These are phyloP conservation scores for Axinella damicornis DNA, from an alignment of 37 sponge, comb jelly and placozoan species.

Conservation along the genomic window DNA sequence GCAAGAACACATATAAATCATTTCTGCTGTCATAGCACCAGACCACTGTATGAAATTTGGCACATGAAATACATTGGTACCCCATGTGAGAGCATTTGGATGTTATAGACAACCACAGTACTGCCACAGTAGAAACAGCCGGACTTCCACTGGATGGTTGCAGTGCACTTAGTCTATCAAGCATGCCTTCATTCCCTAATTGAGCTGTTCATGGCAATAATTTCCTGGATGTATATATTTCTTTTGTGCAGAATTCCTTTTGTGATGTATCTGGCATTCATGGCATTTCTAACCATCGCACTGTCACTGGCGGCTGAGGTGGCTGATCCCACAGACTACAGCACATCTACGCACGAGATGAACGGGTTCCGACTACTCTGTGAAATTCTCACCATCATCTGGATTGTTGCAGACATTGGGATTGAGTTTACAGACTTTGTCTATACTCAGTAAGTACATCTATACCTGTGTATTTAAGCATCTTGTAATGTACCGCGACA, in stretches of 20 bases:
- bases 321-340: not conserved
- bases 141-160: no score
- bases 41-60: no score
- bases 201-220: no score
- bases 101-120: no score
- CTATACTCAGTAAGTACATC: not conserved
- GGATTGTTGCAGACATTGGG: not conserved
- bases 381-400: not conserved
- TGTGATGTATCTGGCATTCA: not conserved
- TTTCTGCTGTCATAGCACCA: no score
- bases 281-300: slow-evolving; percentile 15
- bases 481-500: not conserved
- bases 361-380: slow-evolving; percentile 1
- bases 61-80: no score
- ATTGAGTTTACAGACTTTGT: not conserved
- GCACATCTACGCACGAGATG: no score
- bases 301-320: not conserved
- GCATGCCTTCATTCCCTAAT: no score
- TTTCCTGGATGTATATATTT: not conserved
- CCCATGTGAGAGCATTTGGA: no score
- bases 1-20: no score
- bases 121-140: no score
- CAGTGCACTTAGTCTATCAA: no score
- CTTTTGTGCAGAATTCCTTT: slow-evolving; percentile 1
- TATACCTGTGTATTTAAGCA: not conserved